Base-by-base conservation (phyloP, 2,113 vertebrate species). In the Rattus rattus region DNA sequence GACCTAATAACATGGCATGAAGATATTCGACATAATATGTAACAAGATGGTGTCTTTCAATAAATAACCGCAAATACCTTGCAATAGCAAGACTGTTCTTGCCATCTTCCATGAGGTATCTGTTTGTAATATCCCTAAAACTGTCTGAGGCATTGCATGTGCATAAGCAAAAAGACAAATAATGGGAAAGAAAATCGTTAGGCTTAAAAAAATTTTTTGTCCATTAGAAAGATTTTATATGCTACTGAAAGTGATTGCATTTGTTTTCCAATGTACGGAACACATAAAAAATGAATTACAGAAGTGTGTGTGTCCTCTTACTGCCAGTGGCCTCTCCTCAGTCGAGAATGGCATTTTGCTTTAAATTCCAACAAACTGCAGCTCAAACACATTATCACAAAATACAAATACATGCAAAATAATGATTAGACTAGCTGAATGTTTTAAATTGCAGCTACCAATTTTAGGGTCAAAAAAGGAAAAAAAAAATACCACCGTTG, bases 401-500 rank as follows among this genome's bases (percentile, higher is more conserved):
- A 88, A 91, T 36, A 47, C 3, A 81, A 28, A 79, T 47, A 28
- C 24, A 87, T 22, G 67, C 39, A 20, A 91, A 77, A 92, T 83
- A 61, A 86, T 72, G 16, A 95, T 89, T 96, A 77, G 30, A 91
- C 72, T 22, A 87, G 16, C 33, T 77, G 39, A 81, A 87, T 89
- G 90, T 91, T 85, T 95, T 24, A 95, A 93, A 83, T 93, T 76
- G 79, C 33, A 91, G 26, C 9, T 70, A 73, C n/a, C 59, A 93
- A 91, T 92, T 12, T 86, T 17, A 96, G 14, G n/a, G 39, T 36
- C 61, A 39, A 93, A 5, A 81, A 4, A 26, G 28, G 20, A 1
- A 95, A 95, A 54, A 52, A 52, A 54, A 54, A 80, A 13, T 92
- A 73, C 14, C 43, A 79, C 26, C 59, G 33, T 92, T 84, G 7